Percentiles rank a stretch among this genome's conserved stretches.
These are phyloP conservation scores for Myiopsitta monachus DNA, from an alignment of 2,113 vertebrate genomes.

Conservation along the genomic window DNA sequence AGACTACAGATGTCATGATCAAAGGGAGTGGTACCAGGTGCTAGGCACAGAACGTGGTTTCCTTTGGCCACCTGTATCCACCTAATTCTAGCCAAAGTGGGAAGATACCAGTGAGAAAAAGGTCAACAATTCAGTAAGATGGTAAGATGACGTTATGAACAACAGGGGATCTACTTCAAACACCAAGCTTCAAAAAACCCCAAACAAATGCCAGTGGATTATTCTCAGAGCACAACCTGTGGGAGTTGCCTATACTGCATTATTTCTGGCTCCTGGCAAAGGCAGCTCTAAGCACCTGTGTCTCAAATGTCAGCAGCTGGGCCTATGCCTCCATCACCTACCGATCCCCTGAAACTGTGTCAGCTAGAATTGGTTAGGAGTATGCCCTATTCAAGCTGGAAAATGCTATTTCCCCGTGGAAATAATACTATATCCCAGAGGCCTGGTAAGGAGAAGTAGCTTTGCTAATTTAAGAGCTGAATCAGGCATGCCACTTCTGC, in stretches of 20 bases:
- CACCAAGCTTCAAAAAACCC: neutral
- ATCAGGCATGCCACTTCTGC: neutral
- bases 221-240: neutral
- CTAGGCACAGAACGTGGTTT: neutral
- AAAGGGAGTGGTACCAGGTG: neutral
- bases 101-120: neutral
- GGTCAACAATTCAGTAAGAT: neutral
- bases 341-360: neutral
- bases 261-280: neutral
- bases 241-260: neutral
- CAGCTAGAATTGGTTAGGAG: neutral
- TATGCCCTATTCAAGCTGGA: neutral
- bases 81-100: neutral
- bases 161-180: neutral
- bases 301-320: constrained; percentile 25
- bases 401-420: neutral
- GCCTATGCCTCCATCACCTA: neutral
- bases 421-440: neutral
- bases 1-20: neutral
- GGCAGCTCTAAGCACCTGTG: neutral
- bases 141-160: neutral
- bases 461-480: neutral
- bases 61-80: neutral
- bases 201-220: neutral
- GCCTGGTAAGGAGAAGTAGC: neutral